Evolutionary conservation across 2,113 vertebrate species (phyloP).

Genomic region (Tapirus terrestris): DNA sequence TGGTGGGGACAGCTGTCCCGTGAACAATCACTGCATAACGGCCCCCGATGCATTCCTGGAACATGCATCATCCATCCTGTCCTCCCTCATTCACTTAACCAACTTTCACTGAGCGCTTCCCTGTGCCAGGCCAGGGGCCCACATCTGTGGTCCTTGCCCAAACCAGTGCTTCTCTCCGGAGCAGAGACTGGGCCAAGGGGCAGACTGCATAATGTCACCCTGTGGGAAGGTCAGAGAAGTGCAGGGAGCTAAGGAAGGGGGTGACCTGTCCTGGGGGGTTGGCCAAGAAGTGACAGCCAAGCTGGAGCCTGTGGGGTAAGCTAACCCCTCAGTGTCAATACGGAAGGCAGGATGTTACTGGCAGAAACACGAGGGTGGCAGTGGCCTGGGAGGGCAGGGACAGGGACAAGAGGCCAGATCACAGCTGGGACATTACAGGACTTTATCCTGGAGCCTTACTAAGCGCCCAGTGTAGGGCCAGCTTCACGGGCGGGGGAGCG

Average conservation of each 20-base stretch:
- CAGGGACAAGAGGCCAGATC: neutral
- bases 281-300: neutral
- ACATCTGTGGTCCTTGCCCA: accelerated
- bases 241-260: neutral
- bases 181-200: neutral
- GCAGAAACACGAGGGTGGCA: neutral
- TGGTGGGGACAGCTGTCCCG: no score
- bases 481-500: accelerated
- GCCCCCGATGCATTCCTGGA: accelerated
- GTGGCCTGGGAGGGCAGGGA: neutral
- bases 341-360: neutral
- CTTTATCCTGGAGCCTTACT: neutral
- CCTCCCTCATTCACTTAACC: accelerated
- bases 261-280: neutral
- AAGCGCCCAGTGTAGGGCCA: accelerated
- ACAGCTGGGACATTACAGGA: no score
- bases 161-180: neutral
- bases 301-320: accelerated
- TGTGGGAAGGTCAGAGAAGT: neutral
- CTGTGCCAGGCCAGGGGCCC: neutral
- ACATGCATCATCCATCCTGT: accelerated
- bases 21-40: no score
- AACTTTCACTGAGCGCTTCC: accelerated
- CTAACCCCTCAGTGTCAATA: accelerated
- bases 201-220: accelerated